Percentiles rank a stretch among this genome's conserved stretches.
phyloP scores from a whole-genome alignment of 2,797 vertebrate genomes.

The Pagetopsis macropterus region DNA sequence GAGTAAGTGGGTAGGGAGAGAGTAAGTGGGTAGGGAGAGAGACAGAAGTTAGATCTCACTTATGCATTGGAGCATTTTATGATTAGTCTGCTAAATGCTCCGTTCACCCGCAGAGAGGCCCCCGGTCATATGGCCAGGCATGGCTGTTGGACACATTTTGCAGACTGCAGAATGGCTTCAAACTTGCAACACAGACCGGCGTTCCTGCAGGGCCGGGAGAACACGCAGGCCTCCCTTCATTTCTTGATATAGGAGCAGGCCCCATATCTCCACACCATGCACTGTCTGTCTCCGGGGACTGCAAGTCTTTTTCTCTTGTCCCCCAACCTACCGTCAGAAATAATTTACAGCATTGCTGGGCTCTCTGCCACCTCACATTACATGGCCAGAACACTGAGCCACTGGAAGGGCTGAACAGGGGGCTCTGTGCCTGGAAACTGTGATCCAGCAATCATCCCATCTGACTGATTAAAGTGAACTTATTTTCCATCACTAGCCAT shows the following conservation, averaged over 20 bases:
- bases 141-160: slow-evolving; percentile 55
- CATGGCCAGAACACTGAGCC: slow-evolving; percentile 76
- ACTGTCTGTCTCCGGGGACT: slow-evolving; percentile 66
- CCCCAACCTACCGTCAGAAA: slow-evolving; percentile 75
- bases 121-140: slow-evolving; percentile 55
- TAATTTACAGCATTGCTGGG: slow-evolving; percentile 79
- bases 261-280: slow-evolving; percentile 55
- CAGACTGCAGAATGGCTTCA: slow-evolving; percentile 54
- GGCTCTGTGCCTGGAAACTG: slow-evolving; percentile 71
- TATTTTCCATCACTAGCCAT: slow-evolving; percentile 55
- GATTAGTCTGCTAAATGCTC: slow-evolving; percentile 68
- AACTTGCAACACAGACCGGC: slow-evolving; percentile 46
- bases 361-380: slow-evolving; percentile 80
- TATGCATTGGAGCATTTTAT: slow-evolving; percentile 62
- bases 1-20: too few species aligned
- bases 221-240: slow-evolving; percentile 25
- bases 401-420: slow-evolving; percentile 63
- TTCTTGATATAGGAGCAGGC: slow-evolving; percentile 34
- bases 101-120: slow-evolving; percentile 46
- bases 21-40: slow-evolving; percentile 2
- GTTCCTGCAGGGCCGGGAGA: slow-evolving; percentile 24
- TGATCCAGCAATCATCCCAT: slow-evolving; percentile 74
- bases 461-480: slow-evolving; percentile 74
- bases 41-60: slow-evolving; percentile 46
- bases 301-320: slow-evolving; percentile 70